These are phyloP conservation scores for Muscidifurax raptorellus DNA, from an alignment of 1,140 invertebrate species.

Conservation along the genomic window DNA sequence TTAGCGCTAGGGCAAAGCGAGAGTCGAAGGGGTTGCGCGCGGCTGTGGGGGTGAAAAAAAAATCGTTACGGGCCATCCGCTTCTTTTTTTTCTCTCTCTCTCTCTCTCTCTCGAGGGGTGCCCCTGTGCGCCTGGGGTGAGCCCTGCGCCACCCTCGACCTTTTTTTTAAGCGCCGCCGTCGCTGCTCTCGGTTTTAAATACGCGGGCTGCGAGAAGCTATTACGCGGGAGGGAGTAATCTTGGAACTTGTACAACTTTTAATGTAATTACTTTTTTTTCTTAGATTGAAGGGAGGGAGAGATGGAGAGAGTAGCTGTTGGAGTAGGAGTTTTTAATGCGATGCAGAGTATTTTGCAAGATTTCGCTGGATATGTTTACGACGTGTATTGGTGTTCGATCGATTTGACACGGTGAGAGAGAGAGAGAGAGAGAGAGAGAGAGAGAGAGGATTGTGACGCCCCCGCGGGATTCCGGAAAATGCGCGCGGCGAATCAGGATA, in stretches of 20 bases:
- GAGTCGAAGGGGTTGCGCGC: slow-evolving; percentile 60
- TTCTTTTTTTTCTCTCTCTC: slow-evolving; percentile 64
- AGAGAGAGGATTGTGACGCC: no score
- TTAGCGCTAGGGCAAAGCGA: slow-evolving; percentile 61
- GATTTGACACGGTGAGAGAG: background rate
- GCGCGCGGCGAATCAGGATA: background rate
- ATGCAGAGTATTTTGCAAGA: background rate
- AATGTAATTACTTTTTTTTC: slow-evolving; percentile 51
- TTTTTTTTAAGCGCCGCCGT: slow-evolving; percentile 47
- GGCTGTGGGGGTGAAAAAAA: slow-evolving; percentile 62
- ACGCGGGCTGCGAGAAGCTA: slow-evolving; percentile 43
- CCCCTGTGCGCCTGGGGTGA: slow-evolving; percentile 58
- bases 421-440: background rate
- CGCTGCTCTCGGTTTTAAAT: slow-evolving; percentile 39
- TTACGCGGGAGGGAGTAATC: slow-evolving; percentile 49
- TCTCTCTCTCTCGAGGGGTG: slow-evolving; percentile 53
- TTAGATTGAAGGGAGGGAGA: background rate
- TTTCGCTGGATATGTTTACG: no score
- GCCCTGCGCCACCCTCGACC: slow-evolving; percentile 59
- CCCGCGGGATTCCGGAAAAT: background rate
- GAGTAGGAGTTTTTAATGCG: slow-evolving; percentile 3
- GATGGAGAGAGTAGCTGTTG: background rate
- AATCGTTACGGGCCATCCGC: slow-evolving; percentile 70
- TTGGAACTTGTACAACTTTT: slow-evolving; percentile 35
- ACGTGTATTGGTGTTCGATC: background rate